Conservation (phyloP, 2,797 vertebrate genomes). For the Distichodus sexfasciatus region DNA sequence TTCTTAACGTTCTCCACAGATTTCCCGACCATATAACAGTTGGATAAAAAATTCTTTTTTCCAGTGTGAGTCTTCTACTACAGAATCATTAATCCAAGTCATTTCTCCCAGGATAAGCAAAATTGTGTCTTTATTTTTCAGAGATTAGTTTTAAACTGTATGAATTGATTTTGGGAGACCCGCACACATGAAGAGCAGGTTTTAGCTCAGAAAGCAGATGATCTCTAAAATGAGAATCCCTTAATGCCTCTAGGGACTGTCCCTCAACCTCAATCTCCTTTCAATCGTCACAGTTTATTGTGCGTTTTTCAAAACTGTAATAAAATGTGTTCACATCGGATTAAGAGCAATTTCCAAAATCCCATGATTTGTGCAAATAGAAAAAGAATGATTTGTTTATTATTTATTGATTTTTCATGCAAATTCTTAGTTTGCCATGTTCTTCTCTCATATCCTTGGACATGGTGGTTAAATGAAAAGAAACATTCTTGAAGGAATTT, state of each 20-base stretch:
- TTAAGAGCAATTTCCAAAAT: constrained; percentile 27
- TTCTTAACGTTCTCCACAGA: constrained; percentile 6
- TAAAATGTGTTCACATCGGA: constrained; percentile 33
- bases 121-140: constrained; percentile 14
- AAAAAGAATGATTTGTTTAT: constrained; percentile 19
- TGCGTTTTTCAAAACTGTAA: constrained; percentile 11
- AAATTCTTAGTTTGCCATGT: neutral
- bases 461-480: neutral
- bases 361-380: neutral
- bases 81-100: constrained; percentile 40
- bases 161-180: constrained; percentile 19
- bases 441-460: neutral
- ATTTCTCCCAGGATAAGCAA: constrained; percentile 28
- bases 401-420: constrained; percentile 2
- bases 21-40: constrained; percentile 25
- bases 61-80: constrained; percentile 24
- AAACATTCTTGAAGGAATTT: neutral
- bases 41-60: constrained; percentile 17
- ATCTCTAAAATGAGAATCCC: constrained; percentile 31
- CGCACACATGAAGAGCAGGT: neutral
- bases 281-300: neutral
- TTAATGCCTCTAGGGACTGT: constrained; percentile 15
- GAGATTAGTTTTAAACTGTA: constrained; percentile 24
- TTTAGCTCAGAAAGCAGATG: constrained; percentile 27
- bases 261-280: constrained; percentile 20